Conservation (phyloP, 1,140 invertebrate genomes). For the Leptinotarsa undecemlineata region DNA sequence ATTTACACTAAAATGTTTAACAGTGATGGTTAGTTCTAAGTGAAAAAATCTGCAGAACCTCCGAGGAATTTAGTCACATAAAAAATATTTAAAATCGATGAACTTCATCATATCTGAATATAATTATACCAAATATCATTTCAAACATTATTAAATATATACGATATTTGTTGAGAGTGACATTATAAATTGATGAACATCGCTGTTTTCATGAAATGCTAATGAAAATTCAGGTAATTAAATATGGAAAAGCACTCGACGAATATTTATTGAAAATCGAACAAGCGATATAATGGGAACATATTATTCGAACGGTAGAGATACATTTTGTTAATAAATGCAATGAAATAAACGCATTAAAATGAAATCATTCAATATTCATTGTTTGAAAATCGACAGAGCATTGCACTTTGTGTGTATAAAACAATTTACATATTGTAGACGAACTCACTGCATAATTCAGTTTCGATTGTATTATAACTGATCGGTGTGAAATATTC, state of each 20-base stretch:
- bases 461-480: neutral
- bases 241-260: neutral
- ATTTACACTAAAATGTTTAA: no score
- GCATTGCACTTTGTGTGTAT: neutral
- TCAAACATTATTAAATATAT: no score
- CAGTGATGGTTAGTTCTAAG: no score
- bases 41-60: no score
- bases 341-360: neutral
- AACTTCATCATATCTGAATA: no score
- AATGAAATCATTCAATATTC: slow-evolving; percentile 6
- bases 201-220: no score
- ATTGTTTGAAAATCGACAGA: neutral
- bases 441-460: neutral
- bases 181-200: no score
- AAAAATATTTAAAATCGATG: no score
- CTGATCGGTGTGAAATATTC: neutral
- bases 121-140: no score
- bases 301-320: neutral
- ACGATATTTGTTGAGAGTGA: no score
- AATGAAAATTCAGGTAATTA: neutral
- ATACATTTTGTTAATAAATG: neutral
- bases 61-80: no score
- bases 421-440: slow-evolving; percentile 4
- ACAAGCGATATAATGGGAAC: neutral
- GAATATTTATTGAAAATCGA: neutral